Conservation (phyloP, 2,797 vertebrate genomes). For the Orientallactaga sibirica region DNA sequence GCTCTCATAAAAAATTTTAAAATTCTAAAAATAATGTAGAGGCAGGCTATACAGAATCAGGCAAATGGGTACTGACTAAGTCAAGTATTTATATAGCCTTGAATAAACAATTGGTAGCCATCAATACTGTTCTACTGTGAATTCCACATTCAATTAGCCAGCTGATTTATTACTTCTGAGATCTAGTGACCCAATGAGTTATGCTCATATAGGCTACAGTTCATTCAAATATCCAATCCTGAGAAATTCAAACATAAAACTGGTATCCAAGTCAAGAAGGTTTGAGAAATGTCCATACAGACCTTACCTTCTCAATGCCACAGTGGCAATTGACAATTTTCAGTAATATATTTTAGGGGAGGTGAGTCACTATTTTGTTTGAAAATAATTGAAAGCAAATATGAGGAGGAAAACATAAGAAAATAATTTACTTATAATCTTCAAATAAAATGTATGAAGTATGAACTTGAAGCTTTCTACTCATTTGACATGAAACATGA, state of each 20-base stretch:
- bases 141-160: not conserved
- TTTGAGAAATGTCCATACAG: constrained; percentile 24
- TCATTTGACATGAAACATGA: not conserved
- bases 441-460: not conserved
- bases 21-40: not conserved
- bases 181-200: not conserved
- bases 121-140: not conserved
- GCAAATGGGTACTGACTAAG: not conserved
- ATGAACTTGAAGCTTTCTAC: not conserved
- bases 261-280: not conserved
- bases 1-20: no score
- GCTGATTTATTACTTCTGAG: constrained; percentile 2
- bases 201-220: not conserved
- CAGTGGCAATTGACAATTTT: not conserved
- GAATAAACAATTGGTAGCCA: not conserved
- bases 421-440: not conserved
- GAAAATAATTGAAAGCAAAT: constrained; percentile 42
- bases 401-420: not conserved
- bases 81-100: not conserved
- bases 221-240: not conserved
- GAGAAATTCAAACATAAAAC: not conserved
- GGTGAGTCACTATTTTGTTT: not conserved
- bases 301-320: not conserved
- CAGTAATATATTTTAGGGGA: not conserved
- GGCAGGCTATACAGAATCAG: not conserved